Conservation (phyloP, 2,888 invertebrate genomes). For the Aproaerema taeniolella region DNA sequence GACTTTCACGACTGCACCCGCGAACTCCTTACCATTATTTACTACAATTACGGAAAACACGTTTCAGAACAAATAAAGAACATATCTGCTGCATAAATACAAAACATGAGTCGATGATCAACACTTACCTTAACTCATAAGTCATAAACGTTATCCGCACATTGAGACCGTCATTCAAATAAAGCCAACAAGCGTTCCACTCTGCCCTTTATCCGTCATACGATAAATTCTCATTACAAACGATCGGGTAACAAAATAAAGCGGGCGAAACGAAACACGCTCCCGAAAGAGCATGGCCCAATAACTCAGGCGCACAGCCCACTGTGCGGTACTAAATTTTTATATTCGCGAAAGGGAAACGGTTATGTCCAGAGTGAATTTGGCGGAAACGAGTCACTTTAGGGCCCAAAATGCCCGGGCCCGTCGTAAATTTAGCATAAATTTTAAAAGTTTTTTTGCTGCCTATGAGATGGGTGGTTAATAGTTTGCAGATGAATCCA, state of each 20-base stretch:
- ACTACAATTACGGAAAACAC: too few species aligned
- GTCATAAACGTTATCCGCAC: too few species aligned
- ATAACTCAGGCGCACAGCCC: conserved; percentile 49
- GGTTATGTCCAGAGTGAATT: conserved; percentile 58
- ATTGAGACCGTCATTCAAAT: too few species aligned
- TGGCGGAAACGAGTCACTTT: conserved; percentile 38
- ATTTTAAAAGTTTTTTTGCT: conserved; percentile 19
- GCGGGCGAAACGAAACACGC: conserved; percentile 27
- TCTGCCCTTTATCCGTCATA: conserved; percentile 25
- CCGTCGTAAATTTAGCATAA: conserved; percentile 34
- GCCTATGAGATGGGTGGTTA: too few species aligned
- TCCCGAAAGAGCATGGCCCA: conserved; percentile 29
- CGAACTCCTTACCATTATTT: too few species aligned
- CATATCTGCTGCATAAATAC: too few species aligned
- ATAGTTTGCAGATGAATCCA: background rate
- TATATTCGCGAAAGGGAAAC: conserved; percentile 56
- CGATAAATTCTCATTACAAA: conserved; percentile 43
- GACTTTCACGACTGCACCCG: too few species aligned
- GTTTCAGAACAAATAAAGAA: too few species aligned
- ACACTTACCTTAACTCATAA: too few species aligned
- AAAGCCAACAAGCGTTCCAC: conserved; percentile 6
- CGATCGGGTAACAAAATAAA: conserved; percentile 36
- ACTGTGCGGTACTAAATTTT: conserved; percentile 59
- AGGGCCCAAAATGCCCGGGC: conserved; percentile 26
- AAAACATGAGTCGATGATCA: too few species aligned